A percentile compares a stretch with the other conserved stretches of the same genome.
phyloP scores from a whole-genome alignment of 2,888 invertebrate genomes.

The Agonopterix heracliana region DNA sequence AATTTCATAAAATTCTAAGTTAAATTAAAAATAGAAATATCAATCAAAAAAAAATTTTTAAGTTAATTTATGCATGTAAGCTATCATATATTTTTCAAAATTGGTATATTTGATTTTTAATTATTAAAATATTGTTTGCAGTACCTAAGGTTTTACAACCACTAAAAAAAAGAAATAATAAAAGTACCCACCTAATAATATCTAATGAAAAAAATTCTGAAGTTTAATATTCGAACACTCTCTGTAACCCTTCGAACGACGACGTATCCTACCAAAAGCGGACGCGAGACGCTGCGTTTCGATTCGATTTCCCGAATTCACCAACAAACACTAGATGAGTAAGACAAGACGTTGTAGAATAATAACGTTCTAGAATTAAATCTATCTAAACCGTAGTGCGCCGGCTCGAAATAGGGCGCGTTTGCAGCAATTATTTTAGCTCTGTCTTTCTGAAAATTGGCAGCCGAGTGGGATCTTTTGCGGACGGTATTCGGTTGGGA shows the following conservation, averaged over 20 bases:
- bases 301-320: constrained; percentile 3
- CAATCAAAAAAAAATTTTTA: no score
- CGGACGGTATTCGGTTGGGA: constrained; percentile 72
- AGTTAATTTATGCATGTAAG: no score
- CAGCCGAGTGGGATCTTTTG: constrained; percentile 70
- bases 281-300: no score
- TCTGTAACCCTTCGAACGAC: not conserved
- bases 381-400: constrained; percentile 61
- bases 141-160: no score
- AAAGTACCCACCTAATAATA: not conserved
- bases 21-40: no score
- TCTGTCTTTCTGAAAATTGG: constrained; percentile 76
- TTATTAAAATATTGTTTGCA: no score
- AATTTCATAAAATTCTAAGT: no score
- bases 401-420: constrained; percentile 70
- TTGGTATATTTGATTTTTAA: no score
- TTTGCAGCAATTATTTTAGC: constrained; percentile 74
- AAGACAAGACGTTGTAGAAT: constrained; percentile 41
- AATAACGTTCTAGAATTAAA: constrained; percentile 66
- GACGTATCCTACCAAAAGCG: no score
- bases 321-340: constrained; percentile 26
- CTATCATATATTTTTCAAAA: no score
- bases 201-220: not conserved
- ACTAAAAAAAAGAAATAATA: no score
- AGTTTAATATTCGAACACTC: not conserved